A percentile compares a stretch with the other conserved stretches of the same genome.
phyloP scores from a whole-genome alignment of 2,113 vertebrate species.

The Lucifuga dentata region DNA sequence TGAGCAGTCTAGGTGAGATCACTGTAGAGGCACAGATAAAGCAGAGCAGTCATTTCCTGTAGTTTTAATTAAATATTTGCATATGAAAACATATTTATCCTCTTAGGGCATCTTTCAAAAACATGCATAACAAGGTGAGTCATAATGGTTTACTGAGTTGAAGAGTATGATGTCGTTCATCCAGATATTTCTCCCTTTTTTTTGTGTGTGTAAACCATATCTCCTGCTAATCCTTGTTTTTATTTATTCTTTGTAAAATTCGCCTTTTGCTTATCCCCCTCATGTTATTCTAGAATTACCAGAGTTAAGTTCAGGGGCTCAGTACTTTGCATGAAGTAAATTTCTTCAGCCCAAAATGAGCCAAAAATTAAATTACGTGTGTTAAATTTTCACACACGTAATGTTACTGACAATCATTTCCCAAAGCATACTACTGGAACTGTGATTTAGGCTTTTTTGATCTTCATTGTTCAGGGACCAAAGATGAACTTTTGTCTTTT shows the following conservation, averaged over 20 bases:
- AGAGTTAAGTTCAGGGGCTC: no score
- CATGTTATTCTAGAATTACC: no score
- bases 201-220: constrained; percentile 4
- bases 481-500: no score
- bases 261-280: constrained; percentile 32
- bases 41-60: background rate
- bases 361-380: no score
- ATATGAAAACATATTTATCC: constrained; percentile 24
- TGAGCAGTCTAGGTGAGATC: constrained; percentile 2
- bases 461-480: no score
- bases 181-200: constrained; percentile 6
- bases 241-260: constrained; percentile 39
- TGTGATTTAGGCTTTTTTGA: no score
- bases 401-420: no score
- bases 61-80: constrained; percentile 28
- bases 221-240: constrained; percentile 38
- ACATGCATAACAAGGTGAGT: constrained; percentile 26
- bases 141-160: constrained; percentile 20
- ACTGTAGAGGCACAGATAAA: background rate
- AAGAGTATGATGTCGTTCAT: constrained; percentile 21
- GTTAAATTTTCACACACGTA: no score
- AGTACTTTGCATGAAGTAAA: no score
- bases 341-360: no score
- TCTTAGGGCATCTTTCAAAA: constrained; percentile 2
- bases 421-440: no score